Percentiles rank a stretch among this genome's conserved stretches.
Conservation (phyloP, 2,113 vertebrate genomes). For the Neolamprologus sp. region DNA sequence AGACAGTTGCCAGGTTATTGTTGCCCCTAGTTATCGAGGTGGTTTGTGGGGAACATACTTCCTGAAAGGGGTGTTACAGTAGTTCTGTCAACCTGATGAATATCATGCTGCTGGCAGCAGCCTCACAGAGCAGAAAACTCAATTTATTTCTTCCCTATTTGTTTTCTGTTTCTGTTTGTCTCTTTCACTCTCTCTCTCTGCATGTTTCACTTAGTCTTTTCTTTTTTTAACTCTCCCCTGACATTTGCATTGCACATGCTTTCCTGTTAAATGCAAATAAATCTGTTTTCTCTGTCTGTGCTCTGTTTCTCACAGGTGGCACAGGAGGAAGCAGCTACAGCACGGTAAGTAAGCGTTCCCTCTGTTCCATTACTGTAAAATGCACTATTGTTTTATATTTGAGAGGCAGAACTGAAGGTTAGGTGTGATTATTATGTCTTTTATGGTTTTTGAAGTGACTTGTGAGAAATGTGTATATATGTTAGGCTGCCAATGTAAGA, state of each 20-base stretch:
- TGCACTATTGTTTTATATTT: not conserved
- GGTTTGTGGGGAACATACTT: constrained; percentile 48
- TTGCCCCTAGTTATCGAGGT: constrained; percentile 72
- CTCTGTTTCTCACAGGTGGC: constrained; percentile 61
- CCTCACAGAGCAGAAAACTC: not conserved
- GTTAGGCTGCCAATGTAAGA: not conserved
- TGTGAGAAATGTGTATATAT: not conserved
- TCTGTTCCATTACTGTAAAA: not conserved
- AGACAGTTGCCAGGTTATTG: constrained; percentile 83
- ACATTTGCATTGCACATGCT: constrained; percentile 67
- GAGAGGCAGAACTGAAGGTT: not conserved
- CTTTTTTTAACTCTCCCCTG: not conserved
- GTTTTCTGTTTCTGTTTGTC: not conserved
- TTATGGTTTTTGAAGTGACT: not conserved
- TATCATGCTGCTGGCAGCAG: not conserved
- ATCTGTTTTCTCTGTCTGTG: constrained; percentile 40
- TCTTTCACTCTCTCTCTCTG: not conserved
- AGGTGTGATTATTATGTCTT: not conserved
- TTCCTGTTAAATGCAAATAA: constrained; percentile 64
- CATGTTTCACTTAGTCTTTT: not conserved
- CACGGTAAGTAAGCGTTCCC: constrained; percentile 61
- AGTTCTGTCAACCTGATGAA: constrained; percentile 41
- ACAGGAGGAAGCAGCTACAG: constrained; percentile 25
- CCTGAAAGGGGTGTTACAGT: constrained; percentile 33
- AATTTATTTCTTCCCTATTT: not conserved